A percentile compares a stretch with the other conserved stretches of the same genome.
These are phyloP conservation scores for Brachyhypopomus occidentalis DNA, from an alignment of 2,113 vertebrate genomes.

Conservation along the genomic window DNA sequence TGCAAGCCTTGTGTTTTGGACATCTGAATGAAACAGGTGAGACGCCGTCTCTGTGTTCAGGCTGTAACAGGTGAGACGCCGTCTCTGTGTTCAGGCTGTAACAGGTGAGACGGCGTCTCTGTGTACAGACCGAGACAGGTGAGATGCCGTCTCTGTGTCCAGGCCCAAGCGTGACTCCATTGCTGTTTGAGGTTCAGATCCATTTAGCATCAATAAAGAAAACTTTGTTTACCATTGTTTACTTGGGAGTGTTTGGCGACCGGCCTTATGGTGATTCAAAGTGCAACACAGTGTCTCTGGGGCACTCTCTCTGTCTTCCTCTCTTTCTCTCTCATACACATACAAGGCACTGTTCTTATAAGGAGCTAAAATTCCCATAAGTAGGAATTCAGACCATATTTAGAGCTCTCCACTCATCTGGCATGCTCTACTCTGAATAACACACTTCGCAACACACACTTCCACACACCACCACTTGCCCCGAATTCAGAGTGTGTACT, in stretches of 20 bases:
- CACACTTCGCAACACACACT: conserved; percentile 61
- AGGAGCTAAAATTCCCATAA: conserved; percentile 73
- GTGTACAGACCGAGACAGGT: no score
- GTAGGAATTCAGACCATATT: conserved; percentile 79
- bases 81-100: no score
- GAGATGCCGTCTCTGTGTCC: no score
- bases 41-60: no score
- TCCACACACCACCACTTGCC: conserved; percentile 39
- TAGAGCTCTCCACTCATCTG: conserved; percentile 72
- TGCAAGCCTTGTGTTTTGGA: no score
- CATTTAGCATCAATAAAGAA: neutral
- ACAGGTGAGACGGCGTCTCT: no score
- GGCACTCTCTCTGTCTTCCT: conserved; percentile 55
- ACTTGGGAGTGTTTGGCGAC: conserved; percentile 35
- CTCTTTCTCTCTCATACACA: conserved; percentile 52
- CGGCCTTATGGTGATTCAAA: conserved; percentile 66
- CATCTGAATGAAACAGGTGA: no score
- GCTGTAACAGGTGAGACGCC: no score
- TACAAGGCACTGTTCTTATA: conserved; percentile 73
- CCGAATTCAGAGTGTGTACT: conserved; percentile 47
- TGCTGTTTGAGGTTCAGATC: neutral
- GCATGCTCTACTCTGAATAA: conserved; percentile 65
- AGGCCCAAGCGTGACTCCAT: neutral
- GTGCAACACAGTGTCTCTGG: conserved; percentile 52
- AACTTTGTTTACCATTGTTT: neutral